Evolutionary conservation across 1,140 invertebrate species (phyloP), one percentile per base, ranked within the genome.

Genomic region (Apocrypta bakeri): DNA sequence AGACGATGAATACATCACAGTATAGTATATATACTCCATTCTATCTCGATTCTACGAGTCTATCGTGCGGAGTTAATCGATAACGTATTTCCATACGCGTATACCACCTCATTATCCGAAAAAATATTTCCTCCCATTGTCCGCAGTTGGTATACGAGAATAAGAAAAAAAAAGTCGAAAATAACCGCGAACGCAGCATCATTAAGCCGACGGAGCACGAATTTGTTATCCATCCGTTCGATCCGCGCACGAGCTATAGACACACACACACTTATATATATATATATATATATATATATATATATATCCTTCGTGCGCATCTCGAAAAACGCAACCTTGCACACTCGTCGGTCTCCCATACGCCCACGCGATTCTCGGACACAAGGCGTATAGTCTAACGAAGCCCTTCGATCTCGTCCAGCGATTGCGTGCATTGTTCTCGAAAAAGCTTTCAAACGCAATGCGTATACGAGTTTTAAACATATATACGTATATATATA

Each of bases 341-440:
- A 24, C 14, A 21, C 31, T 27, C 8, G 17, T n/a, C 0, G 14
- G 31, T 66, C 9, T 17, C 48, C 8, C 63, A 37, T 17, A 31
- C 63, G 25, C 40, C 66, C 66, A 79, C 77, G 40, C 25, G 24
- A 8, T 6, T 17, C 17, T 31, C 40, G 40, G 48, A 61, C 42
- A 79, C 68, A 31, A 61, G 3, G 48, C 48, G 48, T 17, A n/a
- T n/a, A 56, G 48, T 56, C 48, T 56, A 56, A 56, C 48, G 48
- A 72, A 37, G n/a, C 68, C 17, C 48, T 17, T 24, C 42, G 78
- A 79, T 79, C 42, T 61, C 21, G 27, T 56, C n/a, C n/a, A 17
- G 4, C 33, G 79, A 81, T 68, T 56, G 7, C 27, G 27, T 7
- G 61, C 79, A 81, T 81, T 81, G 79, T 81, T 81, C 79, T 75